Base-by-base conservation (phyloP, 2,113 vertebrate species). In the Ornithorhynchus anatinus region DNA sequence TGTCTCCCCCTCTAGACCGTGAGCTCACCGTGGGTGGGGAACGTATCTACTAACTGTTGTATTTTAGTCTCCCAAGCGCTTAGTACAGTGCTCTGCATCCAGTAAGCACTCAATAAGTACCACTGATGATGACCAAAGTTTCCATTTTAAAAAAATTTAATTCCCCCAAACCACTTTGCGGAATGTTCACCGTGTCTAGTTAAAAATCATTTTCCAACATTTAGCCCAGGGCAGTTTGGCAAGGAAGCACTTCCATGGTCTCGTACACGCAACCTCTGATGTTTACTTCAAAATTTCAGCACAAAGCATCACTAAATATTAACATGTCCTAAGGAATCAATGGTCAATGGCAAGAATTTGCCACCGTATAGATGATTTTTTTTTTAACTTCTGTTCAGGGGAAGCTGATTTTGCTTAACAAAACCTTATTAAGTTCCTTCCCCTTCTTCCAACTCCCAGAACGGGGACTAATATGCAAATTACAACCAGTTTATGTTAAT, bases 361-460 rank as follows among this genome's bases (percentile, higher is more conserved):
- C 88, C 87, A 91, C 92, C 92, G 92, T 93, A 90, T 92, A 92
- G 89, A 91, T 92, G 92, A 91, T 92, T 92, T 92, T 92, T 92
- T n/a, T n/a, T n/a, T n/a, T n/a, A n/a, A 92, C 91, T 91, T 88
- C 90, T 92, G 86, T 89, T 94, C 89, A 89, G 86, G 33, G 87
- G 88, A 81, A 80, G 87, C 88, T 93, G 92, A 92, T 93, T 93
- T 92, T 81, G 53, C 59, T 87, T 93, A 92, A 92, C 89, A 91
- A 93, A 93, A 93, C 79, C 87, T 88, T 88, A 91, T 93, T 91
- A 92, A 91, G 86, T 87, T 86, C 83, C 85, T 87, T 90, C 79
- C 80, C 81, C 86, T 89, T 90, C 91, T 87, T 88, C 86, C 71
- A 69, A 88, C 73, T 93, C 91, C 91, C 92, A 86, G 81, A 91